Evolutionary conservation across 2,113 vertebrate species (phyloP).

Genomic region (Prunella fulvescens): DNA sequence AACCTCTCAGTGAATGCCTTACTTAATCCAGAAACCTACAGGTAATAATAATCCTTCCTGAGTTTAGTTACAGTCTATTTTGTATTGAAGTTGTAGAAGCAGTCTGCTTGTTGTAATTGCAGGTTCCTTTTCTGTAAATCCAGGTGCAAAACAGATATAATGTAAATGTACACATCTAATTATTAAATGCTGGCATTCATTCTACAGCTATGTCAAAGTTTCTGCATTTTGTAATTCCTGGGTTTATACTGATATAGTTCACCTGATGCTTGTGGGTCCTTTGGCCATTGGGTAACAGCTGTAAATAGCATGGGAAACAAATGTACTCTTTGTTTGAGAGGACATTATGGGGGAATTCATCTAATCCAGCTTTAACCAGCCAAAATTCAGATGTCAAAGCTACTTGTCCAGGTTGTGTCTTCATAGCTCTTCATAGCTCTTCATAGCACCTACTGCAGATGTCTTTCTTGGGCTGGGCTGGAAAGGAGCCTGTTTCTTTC

Average conservation of each 20-base stretch:
- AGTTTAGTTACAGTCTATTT: neutral
- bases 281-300: neutral
- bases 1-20: slow-evolving; percentile 1
- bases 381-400: neutral
- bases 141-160: neutral
- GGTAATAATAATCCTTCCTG: neutral
- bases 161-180: neutral
- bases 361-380: neutral
- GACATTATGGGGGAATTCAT: neutral
- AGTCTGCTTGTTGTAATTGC: neutral
- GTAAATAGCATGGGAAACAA: neutral
- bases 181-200: neutral
- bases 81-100: neutral
- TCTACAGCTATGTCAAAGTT: neutral
- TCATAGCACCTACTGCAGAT: neutral
- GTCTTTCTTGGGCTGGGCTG: neutral
- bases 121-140: neutral
- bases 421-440: neutral
- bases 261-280: neutral
- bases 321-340: neutral
- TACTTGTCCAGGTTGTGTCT: neutral
- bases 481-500: neutral
- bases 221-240: neutral
- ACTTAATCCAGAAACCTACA: slow-evolving; percentile 21
- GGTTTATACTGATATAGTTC: neutral